Conservation (phyloP, 1,140 invertebrate genomes). For the Lepidurus packardi region DNA sequence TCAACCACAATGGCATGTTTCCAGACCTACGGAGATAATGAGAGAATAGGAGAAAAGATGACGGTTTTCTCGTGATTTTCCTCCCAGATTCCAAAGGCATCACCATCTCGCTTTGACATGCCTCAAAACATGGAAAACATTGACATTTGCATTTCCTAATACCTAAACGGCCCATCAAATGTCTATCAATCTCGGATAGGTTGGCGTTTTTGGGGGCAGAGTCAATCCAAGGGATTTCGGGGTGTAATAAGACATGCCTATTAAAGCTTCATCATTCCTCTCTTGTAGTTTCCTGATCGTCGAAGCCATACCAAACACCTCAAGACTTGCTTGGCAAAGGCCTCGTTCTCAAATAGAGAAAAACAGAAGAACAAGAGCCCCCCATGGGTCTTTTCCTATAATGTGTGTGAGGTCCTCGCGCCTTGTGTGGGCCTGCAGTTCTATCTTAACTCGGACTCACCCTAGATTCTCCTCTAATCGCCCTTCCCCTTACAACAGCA, state of each 20-base stretch:
- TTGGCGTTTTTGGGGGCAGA: neutral
- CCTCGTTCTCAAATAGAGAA: slow-evolving; percentile 12
- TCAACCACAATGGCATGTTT: no score
- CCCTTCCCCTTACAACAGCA: no score
- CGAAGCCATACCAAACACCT: neutral
- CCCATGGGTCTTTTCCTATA: neutral
- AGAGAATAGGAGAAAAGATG: neutral
- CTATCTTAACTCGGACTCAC: neutral
- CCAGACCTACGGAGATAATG: no score
- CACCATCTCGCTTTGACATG: neutral
- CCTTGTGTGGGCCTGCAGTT: neutral
- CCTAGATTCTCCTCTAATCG: no score
- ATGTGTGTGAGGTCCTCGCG: neutral
- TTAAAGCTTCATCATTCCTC: slow-evolving; percentile 15
- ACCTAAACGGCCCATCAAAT: slow-evolving; percentile 7
- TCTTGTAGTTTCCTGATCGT: neutral
- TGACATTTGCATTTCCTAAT: slow-evolving; percentile 20
- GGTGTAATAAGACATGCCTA: slow-evolving; percentile 13
- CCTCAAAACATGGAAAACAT: slow-evolving; percentile 9
- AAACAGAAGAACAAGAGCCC: neutral
- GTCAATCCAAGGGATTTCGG: neutral
- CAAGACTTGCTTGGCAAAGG: neutral
- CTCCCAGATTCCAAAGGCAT: neutral
- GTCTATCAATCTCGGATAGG: neutral
- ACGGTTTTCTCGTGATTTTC: neutral